Percentiles rank a stretch among this genome's conserved stretches.
These are phyloP conservation scores for Arenaria interpres DNA, from an alignment of 2,113 vertebrate species.

Conservation along the genomic window DNA sequence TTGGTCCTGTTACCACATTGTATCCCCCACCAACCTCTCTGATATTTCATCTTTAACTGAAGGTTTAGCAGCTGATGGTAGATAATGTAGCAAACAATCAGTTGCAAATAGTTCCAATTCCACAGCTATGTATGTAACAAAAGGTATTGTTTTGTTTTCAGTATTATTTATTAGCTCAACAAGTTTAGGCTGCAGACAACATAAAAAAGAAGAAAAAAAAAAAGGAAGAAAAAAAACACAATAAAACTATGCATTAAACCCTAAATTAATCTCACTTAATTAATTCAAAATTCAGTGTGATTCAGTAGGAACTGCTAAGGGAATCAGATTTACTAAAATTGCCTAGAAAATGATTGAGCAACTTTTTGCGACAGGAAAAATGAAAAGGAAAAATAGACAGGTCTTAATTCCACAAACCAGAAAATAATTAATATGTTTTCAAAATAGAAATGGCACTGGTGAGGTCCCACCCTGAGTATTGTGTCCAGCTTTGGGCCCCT, in stretches of 20 bases:
- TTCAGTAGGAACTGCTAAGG: not conserved
- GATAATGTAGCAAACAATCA: not conserved
- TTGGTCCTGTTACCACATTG: not conserved
- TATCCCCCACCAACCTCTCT: not conserved
- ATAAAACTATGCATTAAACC: not conserved
- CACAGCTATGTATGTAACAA: not conserved
- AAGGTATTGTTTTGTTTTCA: not conserved
- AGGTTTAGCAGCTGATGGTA: not conserved
- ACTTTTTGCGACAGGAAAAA: not conserved
- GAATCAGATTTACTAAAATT: not conserved
- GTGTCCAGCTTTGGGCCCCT: too few species aligned
- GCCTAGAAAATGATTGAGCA: not conserved
- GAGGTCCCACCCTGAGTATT: too few species aligned
- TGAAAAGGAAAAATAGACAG: not conserved
- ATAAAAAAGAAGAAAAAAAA: not conserved
- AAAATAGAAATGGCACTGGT: not conserved
- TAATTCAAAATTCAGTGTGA: not conserved
- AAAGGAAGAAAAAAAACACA: too few species aligned
- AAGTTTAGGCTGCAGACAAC: not conserved
- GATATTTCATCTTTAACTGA: not conserved
- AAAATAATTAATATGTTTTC: not conserved
- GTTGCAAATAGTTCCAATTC: not conserved
- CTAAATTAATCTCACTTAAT: not conserved
- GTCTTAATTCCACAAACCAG: not conserved
- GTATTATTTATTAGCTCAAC: not conserved